phyloP scores from a whole-genome alignment of 2,797 vertebrate species.

The Mormyrus hasselquistii region DNA sequence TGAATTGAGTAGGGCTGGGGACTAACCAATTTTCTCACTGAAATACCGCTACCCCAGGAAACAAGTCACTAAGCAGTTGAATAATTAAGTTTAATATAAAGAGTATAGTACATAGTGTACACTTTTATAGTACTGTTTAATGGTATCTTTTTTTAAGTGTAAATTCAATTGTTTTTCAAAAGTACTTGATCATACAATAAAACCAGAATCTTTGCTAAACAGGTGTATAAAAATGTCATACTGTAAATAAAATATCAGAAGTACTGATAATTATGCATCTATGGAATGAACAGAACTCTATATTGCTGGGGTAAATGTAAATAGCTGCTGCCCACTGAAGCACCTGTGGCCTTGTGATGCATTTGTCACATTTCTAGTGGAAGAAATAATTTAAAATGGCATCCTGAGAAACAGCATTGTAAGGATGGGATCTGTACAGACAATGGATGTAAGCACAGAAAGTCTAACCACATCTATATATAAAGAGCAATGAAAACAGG shows the following conservation, averaged over 20 bases:
- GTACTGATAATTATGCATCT: background rate
- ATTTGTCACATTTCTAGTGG: background rate
- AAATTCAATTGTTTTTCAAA: background rate
- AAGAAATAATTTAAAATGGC: background rate
- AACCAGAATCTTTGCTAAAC: background rate
- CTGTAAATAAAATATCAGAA: background rate
- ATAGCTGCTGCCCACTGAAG: background rate
- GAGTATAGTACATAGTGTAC: background rate
- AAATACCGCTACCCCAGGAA: background rate
- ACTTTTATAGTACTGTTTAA: background rate
- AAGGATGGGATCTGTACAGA: background rate
- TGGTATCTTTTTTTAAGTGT: background rate
- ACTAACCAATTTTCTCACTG: background rate
- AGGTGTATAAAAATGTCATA: background rate
- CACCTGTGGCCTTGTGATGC: background rate
- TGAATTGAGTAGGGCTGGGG: background rate
- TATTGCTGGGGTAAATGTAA: background rate
- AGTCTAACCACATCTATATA: background rate
- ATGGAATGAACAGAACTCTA: background rate
- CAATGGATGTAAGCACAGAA: background rate
- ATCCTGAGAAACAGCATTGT: background rate
- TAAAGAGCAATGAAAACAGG: background rate
- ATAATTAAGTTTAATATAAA: background rate
- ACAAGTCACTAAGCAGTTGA: background rate
- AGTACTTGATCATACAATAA: background rate